These are phyloP conservation scores for Todus mexicanus DNA, from an alignment of 2,797 vertebrate species.

Conservation along the genomic window DNA sequence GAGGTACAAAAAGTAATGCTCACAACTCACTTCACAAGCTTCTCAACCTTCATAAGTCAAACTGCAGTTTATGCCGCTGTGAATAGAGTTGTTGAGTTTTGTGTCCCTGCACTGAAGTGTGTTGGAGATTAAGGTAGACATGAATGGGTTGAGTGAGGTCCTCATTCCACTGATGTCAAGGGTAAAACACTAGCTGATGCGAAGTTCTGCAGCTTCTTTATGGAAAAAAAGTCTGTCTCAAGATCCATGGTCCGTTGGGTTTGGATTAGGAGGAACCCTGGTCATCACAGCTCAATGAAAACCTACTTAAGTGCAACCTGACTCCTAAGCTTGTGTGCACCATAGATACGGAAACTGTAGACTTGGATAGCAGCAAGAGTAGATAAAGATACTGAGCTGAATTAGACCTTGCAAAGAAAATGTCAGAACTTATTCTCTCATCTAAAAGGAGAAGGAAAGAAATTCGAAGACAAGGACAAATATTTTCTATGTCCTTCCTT, in stretches of 20 bases:
- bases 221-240: not conserved
- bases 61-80: not conserved
- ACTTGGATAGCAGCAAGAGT: not conserved
- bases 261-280: not conserved
- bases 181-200: not conserved
- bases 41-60: not conserved
- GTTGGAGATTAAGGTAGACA: not conserved
- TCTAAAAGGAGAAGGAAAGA: not conserved
- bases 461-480: not conserved
- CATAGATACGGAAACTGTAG: not conserved
- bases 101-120: not conserved
- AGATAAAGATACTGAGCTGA: not conserved
- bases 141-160: not conserved
- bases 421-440: not conserved
- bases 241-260: not conserved
- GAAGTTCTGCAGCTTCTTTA: not conserved
- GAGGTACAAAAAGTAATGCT: not conserved
- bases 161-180: not conserved
- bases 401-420: not conserved
- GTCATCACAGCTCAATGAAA: not conserved
- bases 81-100: not conserved
- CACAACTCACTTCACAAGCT: not conserved
- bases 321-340: not conserved
- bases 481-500: not conserved
- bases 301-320: not conserved